phyloP scores from a whole-genome alignment of 2,113 vertebrate species.

The Pseudopodoces humilis region DNA sequence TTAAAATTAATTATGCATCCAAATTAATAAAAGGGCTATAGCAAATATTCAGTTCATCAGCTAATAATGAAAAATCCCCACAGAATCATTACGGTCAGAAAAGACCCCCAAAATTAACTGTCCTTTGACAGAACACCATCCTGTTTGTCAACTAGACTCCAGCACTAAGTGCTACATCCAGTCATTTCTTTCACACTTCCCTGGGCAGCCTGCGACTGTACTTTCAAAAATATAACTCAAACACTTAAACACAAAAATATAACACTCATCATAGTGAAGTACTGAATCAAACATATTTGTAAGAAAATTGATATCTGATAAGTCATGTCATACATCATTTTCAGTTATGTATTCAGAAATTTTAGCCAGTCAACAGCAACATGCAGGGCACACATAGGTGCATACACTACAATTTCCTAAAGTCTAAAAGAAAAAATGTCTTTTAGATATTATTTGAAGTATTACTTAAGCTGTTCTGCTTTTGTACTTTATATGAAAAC shows the following conservation, averaged over 20 bases:
- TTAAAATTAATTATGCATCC: not conserved
- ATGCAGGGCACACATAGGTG: fast-evolving
- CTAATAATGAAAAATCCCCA: not conserved
- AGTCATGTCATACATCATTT: not conserved
- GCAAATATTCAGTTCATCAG: not conserved
- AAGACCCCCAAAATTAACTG: not conserved
- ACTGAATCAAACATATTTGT: not conserved
- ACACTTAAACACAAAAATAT: too few species aligned
- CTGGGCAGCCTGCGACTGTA: not conserved
- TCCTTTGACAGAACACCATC: not conserved
- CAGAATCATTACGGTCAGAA: not conserved
- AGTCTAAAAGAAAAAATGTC: not conserved
- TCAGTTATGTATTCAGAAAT: not conserved
- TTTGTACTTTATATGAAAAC: not conserved
- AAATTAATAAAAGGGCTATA: not conserved
- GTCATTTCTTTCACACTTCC: not conserved
- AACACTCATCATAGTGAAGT: not conserved
- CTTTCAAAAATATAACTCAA: not conserved
- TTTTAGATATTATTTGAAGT: not conserved
- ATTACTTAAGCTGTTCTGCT: not conserved
- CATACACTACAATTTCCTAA: not conserved
- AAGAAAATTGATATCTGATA: not conserved
- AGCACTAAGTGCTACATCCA: not conserved
- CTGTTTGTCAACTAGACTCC: not conserved
- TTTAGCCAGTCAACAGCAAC: not conserved